These are phyloP conservation scores for Cardiocondyla obscurior DNA, from an alignment of 1,140 invertebrate species.

Conservation along the genomic window DNA sequence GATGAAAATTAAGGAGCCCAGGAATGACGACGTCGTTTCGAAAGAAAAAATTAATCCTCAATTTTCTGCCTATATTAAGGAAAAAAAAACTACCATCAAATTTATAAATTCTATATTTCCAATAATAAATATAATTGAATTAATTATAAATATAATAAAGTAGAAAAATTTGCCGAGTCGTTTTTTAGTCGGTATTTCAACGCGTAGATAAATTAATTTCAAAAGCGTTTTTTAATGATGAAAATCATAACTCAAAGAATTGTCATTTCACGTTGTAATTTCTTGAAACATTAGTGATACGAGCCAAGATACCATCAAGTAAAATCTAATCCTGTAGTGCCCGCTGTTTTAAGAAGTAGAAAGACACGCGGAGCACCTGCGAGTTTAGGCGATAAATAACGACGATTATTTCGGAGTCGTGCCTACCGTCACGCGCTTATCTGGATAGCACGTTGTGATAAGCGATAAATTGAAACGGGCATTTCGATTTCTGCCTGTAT, in stretches of 20 bases:
- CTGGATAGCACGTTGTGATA: conserved; percentile 51
- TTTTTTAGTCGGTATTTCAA: not conserved
- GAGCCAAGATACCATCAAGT: not conserved
- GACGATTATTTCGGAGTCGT: conserved; percentile 21
- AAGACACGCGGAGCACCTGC: not conserved
- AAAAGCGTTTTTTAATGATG: not conserved
- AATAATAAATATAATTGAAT: no score
- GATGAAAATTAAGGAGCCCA: not conserved
- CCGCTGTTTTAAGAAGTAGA: not conserved
- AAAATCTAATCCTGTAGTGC: not conserved
- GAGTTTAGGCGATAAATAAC: not conserved
- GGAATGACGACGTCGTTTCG: not conserved
- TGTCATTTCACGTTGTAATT: not conserved
- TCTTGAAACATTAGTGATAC: not conserved
- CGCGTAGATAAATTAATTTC: not conserved
- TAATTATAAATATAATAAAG: no score
- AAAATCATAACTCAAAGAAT: not conserved
- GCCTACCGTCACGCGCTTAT: conserved; percentile 26
- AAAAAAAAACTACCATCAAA: no score
- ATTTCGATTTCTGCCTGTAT: not conserved
- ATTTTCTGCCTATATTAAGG: not conserved
- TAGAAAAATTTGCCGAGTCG: not conserved
- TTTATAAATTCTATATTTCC: no score
- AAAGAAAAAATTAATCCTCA: not conserved
- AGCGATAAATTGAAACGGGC: conserved; percentile 18